Conservation (phyloP, 2,797 vertebrate species). For the Karalla daura region DNA sequence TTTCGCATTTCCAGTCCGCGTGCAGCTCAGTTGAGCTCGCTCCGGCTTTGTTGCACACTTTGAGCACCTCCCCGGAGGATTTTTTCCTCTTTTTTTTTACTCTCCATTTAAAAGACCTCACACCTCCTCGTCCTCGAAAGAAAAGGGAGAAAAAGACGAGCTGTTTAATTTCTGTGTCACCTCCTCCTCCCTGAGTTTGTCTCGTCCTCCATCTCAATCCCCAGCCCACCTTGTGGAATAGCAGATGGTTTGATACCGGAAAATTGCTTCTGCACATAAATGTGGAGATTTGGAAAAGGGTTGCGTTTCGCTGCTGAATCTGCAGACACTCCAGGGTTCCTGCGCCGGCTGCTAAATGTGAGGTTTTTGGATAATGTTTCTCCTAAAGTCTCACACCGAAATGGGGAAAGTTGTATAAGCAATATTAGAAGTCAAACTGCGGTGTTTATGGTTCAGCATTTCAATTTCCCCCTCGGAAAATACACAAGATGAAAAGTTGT, state of each 20-base stretch:
- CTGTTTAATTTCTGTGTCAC: slow-evolving; percentile 41
- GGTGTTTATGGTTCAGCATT: slow-evolving; percentile 9
- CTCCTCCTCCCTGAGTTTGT: slow-evolving; percentile 28
- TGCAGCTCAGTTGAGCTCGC: slow-evolving; percentile 7
- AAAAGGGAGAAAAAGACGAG: slow-evolving; percentile 1
- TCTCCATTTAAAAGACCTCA: slow-evolving; percentile 34
- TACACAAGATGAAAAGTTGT: too few relatives aligned
- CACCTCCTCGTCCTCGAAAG: slow-evolving; percentile 25
- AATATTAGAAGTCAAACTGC: background rate
- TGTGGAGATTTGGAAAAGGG: slow-evolving; percentile 27
- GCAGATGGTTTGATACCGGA: slow-evolving; percentile 40
- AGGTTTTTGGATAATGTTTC: slow-evolving; percentile 1
- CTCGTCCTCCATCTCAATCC: slow-evolving; percentile 35
- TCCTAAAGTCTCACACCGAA: background rate
- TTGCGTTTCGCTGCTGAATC: slow-evolving; percentile 11
- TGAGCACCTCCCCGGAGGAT: slow-evolving; percentile 32
- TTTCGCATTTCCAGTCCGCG: slow-evolving; percentile 21
- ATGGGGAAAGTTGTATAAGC: background rate
- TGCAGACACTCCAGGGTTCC: slow-evolving; percentile 15
- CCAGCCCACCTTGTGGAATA: slow-evolving; percentile 24
- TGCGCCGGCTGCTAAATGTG: background rate
- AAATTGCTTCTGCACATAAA: slow-evolving; percentile 35
- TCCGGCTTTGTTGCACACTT: slow-evolving; percentile 33
- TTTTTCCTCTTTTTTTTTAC: too few relatives aligned
- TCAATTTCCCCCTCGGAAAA: too few relatives aligned